phyloP scores from a whole-genome alignment of 2,888 invertebrate genomes.

The Acanthosepion pharaonis region DNA sequence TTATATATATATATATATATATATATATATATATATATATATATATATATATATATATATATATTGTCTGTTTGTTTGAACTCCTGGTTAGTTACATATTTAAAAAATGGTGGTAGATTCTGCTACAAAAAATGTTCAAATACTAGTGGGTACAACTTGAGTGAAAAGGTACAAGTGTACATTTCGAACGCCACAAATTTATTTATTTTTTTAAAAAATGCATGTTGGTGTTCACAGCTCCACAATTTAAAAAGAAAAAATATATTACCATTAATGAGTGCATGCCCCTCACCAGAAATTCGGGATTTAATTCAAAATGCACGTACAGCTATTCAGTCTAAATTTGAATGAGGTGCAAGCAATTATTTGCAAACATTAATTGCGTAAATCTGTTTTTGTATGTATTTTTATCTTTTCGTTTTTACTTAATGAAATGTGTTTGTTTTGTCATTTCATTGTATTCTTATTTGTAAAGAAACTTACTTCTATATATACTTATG shows the following conservation, averaged over 20 bases:
- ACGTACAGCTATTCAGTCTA: background rate
- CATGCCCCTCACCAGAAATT: background rate
- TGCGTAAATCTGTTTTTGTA: background rate
- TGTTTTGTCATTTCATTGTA: too few relatives aligned
- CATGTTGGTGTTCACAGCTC: background rate
- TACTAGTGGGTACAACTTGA: background rate
- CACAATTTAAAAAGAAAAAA: background rate
- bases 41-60: too few relatives aligned
- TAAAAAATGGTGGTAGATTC: background rate
- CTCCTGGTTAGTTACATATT: background rate
- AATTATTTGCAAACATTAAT: background rate
- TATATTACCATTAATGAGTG: background rate
- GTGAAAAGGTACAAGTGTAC: background rate
- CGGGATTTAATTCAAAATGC: background rate
- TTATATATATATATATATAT: too few relatives aligned
- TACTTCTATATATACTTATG: too few relatives aligned
- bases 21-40: too few relatives aligned
- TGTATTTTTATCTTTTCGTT: background rate
- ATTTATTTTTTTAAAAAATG: background rate
- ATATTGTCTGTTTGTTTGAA: too few relatives aligned
- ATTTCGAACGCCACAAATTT: too few relatives aligned
- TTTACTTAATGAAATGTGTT: background rate
- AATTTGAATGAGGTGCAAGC: background rate
- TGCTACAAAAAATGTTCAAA: background rate
- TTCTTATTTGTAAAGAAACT: too few relatives aligned